Conservation (phyloP, 2,113 vertebrate genomes). For the Neomonachus schauinslandi region DNA sequence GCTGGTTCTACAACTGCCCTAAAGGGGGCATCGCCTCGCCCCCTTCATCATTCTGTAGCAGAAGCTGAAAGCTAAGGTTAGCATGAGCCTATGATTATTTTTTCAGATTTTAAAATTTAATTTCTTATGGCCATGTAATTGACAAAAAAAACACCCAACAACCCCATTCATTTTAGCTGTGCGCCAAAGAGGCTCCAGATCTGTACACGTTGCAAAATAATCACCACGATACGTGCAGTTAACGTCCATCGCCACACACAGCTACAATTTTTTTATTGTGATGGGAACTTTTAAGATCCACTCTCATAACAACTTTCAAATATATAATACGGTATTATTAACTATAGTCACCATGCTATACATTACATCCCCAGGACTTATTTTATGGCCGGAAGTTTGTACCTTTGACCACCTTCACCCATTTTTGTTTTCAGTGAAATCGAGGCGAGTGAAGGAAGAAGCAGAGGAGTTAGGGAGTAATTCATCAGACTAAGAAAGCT, state of each 20-base stretch:
- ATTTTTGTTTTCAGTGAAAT: not conserved
- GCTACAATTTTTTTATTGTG: not conserved
- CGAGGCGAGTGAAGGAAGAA: not conserved
- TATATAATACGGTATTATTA: not conserved
- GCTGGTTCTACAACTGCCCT: not conserved
- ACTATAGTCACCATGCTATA: not conserved
- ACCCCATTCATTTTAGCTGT: not conserved
- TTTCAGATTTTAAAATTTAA: not conserved
- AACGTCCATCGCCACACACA: not conserved
- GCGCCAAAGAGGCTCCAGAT: not conserved
- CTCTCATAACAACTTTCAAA: not conserved
- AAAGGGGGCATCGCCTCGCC: not conserved
- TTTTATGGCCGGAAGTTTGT: not conserved
- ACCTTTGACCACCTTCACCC: not conserved
- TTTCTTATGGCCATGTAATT: not conserved
- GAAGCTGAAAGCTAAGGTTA: not conserved
- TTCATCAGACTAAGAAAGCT: not conserved
- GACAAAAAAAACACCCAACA: not conserved
- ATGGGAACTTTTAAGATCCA: not conserved
- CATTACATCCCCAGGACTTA: not conserved
- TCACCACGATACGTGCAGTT: not conserved
- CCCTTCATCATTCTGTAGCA: not conserved
- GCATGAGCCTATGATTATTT: not conserved
- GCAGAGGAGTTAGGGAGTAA: not conserved
- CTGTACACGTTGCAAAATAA: not conserved